Conservation (phyloP, 1,140 invertebrate genomes). For the Sycophila sp. region DNA sequence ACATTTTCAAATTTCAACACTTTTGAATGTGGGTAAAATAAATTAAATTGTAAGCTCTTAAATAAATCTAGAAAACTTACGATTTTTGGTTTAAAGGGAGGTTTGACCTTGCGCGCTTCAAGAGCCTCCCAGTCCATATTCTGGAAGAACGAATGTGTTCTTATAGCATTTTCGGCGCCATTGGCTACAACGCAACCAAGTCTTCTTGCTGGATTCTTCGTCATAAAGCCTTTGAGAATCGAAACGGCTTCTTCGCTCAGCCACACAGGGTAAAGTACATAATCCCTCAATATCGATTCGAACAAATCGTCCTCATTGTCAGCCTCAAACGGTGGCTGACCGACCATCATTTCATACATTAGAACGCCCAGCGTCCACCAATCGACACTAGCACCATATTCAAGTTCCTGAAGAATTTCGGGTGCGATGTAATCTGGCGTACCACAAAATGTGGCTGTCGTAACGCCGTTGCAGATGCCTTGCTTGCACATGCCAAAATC, state of each 20-base stretch:
- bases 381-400: slow-evolving; percentile 98
- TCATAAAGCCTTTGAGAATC: slow-evolving; percentile 99
- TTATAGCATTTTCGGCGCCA: slow-evolving; percentile 86
- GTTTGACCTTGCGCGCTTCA: slow-evolving; percentile 89
- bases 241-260: slow-evolving; percentile 95
- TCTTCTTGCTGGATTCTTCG: slow-evolving; percentile 94
- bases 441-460: slow-evolving; percentile 96
- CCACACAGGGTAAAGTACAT: slow-evolving; percentile 98
- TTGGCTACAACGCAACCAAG: slow-evolving; percentile 87
- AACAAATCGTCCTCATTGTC: slow-evolving; percentile 99
- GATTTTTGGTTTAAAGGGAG: slow-evolving; percentile 98
- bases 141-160: slow-evolving; percentile 92
- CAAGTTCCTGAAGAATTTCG: slow-evolving; percentile 95
- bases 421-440: slow-evolving; percentile 99
- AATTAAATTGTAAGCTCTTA: too few species aligned
- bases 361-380: slow-evolving; percentile 99
- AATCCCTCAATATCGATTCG: slow-evolving; percentile 97
- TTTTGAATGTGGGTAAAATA: too few species aligned
- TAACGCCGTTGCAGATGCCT: slow-evolving; percentile 82
- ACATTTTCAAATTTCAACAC: too few species aligned
- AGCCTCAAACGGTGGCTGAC: slow-evolving; percentile 98
- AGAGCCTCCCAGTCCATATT: slow-evolving; percentile 97
- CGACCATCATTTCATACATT: slow-evolving; percentile 99
- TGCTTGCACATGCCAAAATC: slow-evolving; percentile 99
- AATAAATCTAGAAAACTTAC: slow-evolving; percentile 73